A percentile compares a stretch with the other conserved stretches of the same genome.
Evolutionary conservation across 2,888 invertebrate species (phyloP).

Genomic region (Noctua fimbriata): DNA sequence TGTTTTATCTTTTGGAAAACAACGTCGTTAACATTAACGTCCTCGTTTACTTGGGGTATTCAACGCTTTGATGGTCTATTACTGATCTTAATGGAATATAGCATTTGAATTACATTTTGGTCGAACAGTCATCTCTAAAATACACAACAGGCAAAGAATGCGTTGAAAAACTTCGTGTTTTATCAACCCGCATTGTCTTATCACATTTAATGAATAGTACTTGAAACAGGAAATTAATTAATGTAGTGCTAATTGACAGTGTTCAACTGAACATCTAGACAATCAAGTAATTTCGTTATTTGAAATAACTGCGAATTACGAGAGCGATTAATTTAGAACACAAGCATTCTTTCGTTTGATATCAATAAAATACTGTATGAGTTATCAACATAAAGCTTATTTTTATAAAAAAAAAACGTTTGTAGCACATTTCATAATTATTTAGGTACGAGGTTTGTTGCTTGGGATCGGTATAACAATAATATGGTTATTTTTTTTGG

Average conservation of each 20-base stretch:
- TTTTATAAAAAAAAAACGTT: slow-evolving; percentile 51
- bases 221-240: slow-evolving; percentile 69
- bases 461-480: slow-evolving; percentile 34
- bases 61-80: slow-evolving; percentile 6
- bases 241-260: slow-evolving; percentile 60
- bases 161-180: slow-evolving; percentile 37
- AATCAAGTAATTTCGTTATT: slow-evolving; percentile 53
- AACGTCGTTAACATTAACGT: slow-evolving; percentile 25
- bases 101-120: not conserved
- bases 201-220: slow-evolving; percentile 59
- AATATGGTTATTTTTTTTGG: slow-evolving; percentile 20
- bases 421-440: slow-evolving; percentile 53
- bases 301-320: slow-evolving; percentile 48
- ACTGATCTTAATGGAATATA: not conserved
- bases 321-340: slow-evolving; percentile 68
- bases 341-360: slow-evolving; percentile 74
- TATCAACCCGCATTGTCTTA: slow-evolving; percentile 66
- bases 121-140: slow-evolving; percentile 1
- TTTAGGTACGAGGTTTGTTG: slow-evolving; percentile 27
- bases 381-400: slow-evolving; percentile 82
- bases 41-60: slow-evolving; percentile 8
- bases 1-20: slow-evolving; percentile 61
- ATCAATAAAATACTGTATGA: slow-evolving; percentile 71
- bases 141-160: slow-evolving; percentile 20
- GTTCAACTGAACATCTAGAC: slow-evolving; percentile 57